Conservation (phyloP, 23 tunicate species). For the Aplidium turbinatum region DNA sequence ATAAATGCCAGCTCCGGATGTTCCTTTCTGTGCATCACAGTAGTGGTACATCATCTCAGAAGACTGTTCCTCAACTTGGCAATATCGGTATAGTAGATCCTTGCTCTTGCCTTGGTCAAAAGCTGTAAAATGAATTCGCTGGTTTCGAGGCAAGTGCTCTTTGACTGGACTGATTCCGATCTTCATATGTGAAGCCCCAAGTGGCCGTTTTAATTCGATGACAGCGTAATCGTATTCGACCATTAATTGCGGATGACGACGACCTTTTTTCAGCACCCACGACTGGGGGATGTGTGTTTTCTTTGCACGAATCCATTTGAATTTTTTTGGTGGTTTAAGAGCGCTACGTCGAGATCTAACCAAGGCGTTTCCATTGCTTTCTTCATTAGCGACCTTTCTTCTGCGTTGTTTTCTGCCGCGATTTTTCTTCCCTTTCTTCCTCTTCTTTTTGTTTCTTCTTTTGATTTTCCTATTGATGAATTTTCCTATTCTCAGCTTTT, state of each 20-base stretch:
- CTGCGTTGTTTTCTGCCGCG: conserved; percentile 14
- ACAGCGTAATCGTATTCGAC: conserved; percentile 92
- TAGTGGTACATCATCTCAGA: conserved; percentile 78
- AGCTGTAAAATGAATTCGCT: conserved; percentile 83
- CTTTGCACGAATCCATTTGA: conserved; percentile 75
- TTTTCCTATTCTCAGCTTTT: conserved; percentile 70
- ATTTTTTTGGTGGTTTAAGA: conserved; percentile 14
- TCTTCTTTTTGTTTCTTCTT: conserved; percentile 44
- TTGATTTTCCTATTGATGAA: conserved; percentile 18
- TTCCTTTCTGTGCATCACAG: conserved; percentile 76
- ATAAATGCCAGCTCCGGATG: conserved; percentile 91
- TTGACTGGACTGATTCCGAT: conserved; percentile 76
- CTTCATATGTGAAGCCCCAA: conserved; percentile 61
- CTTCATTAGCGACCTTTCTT: neutral
- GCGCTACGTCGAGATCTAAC: neutral
- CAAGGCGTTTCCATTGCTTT: neutral
- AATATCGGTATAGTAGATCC: conserved; percentile 59
- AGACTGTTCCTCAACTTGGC: conserved; percentile 82
- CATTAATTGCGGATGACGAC: neutral
- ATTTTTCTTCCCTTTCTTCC: conserved; percentile 21
- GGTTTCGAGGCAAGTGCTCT: conserved; percentile 51
- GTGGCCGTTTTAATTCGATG: conserved; percentile 58
- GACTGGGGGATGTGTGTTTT: conserved; percentile 60
- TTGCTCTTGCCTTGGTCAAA: conserved; percentile 38
- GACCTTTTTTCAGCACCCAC: conserved; percentile 38